Base-by-base conservation (phyloP, 2,797 vertebrate species). In the Phaenicophaeus curvirostris region DNA sequence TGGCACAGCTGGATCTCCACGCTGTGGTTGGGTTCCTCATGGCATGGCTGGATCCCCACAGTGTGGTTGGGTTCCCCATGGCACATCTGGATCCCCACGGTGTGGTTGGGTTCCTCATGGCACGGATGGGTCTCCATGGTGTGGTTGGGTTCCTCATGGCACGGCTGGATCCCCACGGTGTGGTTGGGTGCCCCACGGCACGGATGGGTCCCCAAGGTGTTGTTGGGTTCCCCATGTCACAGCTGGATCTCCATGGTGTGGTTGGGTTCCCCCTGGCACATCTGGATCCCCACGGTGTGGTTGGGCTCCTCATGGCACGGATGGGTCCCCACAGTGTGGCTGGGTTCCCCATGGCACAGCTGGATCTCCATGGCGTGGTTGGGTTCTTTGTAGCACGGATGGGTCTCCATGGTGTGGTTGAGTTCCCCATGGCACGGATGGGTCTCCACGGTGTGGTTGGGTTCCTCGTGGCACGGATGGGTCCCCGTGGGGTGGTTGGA, bases 341-440 rank as follows among this genome's bases (percentile, higher is more conserved):
- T n/a, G n/a, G n/a, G n/a, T n/a, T n/a, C n/a, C n/a, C n/a, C n/a
- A n/a, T n/a, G n/a, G 11, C 21, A 27, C 0, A 13, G 33, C 1
- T 4, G 17, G n/a, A n/a, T n/a, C n/a, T n/a, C n/a, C n/a, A n/a
- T n/a, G n/a, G n/a, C n/a, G n/a, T n/a, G n/a, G n/a, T n/a, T n/a
- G n/a, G n/a, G n/a, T n/a, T n/a, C n/a, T n/a, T n/a, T 4, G 4
- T 24, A 37, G 7, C 1, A 0, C 27, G 11, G 54, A 19, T 8
- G 24, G 23, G 8, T 27, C 7, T 33, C 21, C 5, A 2, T 25
- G 44, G 31, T 8, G 12, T 11, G 48, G 33, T n/a, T n/a, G n/a
- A n/a, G 57, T 55, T 65, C 39, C 28, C n/a, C 3, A 3, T 24
- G 28, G 16, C 11, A 5, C 20, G 9, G 33, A 3, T 5, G 15